Evolutionary conservation across 2,797 vertebrate genomes (phyloP).

Genomic region (Choloepus didactylus): DNA sequence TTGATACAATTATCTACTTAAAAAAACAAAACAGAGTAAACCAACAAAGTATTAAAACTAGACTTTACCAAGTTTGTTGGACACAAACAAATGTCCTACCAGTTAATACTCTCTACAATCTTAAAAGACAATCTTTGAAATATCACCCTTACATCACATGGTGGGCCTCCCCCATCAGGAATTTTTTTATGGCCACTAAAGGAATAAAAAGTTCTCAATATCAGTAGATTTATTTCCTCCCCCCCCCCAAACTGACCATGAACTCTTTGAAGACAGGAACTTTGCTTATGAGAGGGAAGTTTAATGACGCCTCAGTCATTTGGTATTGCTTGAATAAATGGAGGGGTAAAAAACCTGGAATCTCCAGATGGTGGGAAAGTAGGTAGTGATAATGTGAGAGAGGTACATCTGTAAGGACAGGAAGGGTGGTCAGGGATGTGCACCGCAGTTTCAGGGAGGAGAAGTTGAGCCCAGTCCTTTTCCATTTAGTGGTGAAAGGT

Average conservation of each 20-base stretch:
- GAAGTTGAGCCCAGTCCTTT: no score
- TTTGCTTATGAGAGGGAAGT: background rate
- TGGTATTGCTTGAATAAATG: background rate
- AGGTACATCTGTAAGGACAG: no score
- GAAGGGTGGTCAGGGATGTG: no score
- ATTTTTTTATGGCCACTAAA: background rate
- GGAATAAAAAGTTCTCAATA: background rate
- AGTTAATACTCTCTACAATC: background rate
- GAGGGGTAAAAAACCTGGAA: background rate
- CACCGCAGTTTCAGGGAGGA: no score
- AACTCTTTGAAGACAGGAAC: background rate
- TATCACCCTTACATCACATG: background rate
- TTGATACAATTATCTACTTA: background rate
- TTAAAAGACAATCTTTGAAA: background rate
- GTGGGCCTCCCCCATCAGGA: background rate
- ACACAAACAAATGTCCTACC: background rate
- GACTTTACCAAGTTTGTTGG: background rate
- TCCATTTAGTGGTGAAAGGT: no score
- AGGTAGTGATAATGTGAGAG: no score
- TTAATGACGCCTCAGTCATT: background rate
- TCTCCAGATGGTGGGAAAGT: no score
- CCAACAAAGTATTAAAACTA: background rate
- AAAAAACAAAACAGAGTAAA: background rate
- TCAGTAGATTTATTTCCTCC: slow-evolving; percentile 25
- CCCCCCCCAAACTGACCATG: background rate